Evolutionary conservation across 2,888 invertebrate species (phyloP).

Genomic region (Apotomis turbidana): DNA sequence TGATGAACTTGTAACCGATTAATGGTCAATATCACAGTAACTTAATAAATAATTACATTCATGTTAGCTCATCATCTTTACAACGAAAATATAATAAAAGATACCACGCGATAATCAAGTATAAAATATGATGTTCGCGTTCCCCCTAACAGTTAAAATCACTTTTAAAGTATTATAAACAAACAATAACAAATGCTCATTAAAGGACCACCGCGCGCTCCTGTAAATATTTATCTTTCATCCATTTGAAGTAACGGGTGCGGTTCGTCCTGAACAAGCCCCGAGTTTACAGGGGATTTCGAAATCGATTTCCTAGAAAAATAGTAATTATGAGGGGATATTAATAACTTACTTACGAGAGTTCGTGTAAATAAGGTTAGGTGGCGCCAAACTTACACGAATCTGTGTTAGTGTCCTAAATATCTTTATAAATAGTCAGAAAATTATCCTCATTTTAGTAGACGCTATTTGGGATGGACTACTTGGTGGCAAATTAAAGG

Average conservation of each 20-base stretch:
- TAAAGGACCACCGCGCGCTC: constrained; percentile 53
- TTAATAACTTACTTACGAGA: too few species aligned
- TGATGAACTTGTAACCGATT: too few species aligned
- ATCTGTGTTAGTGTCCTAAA: too few species aligned
- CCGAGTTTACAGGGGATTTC: constrained; percentile 10
- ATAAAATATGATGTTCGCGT: constrained; percentile 3
- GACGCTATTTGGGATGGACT: too few species aligned
- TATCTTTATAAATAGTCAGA: too few species aligned
- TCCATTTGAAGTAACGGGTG: constrained; percentile 52
- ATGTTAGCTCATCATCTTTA: too few species aligned
- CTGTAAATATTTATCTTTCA: constrained; percentile 60
- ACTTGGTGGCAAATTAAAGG: too few species aligned
- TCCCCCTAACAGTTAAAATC: constrained; percentile 18
- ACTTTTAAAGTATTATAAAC: constrained; percentile 29
- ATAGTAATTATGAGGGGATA: background rate
- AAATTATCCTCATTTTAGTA: too few species aligned
- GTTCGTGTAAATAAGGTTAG: too few species aligned
- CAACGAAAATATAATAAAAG: background rate
- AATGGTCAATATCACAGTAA: too few species aligned
- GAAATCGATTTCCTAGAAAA: background rate
- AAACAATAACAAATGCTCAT: constrained; percentile 49
- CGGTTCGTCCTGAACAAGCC: constrained; percentile 40
- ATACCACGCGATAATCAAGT: background rate
- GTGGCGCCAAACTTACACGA: too few species aligned
- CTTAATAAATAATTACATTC: too few species aligned